Evolutionary conservation across 2,797 vertebrate species (phyloP).

Genomic region (Channa striata): DNA sequence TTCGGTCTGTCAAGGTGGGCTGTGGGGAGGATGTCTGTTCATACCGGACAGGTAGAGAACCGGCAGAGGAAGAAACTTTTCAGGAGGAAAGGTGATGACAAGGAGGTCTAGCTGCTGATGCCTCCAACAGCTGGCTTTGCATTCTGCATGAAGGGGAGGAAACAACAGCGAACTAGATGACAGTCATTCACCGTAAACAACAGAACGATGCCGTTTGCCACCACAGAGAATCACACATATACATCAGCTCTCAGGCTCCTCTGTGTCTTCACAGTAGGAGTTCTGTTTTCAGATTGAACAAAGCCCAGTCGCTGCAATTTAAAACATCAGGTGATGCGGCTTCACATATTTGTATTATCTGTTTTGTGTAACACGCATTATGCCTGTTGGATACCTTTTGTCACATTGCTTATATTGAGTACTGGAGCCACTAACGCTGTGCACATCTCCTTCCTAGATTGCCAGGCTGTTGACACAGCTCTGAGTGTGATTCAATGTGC

Average conservation of each 20-base stretch:
- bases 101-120: conserved; percentile 39
- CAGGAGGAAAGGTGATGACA: conserved; percentile 47
- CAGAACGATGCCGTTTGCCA: conserved; percentile 47
- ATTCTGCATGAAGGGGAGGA: conserved; percentile 64
- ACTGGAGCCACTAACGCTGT: conserved; percentile 9
- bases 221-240: conserved; percentile 36
- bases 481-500: conserved; percentile 34
- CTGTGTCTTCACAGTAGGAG: conserved; percentile 29
- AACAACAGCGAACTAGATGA: conserved; percentile 56
- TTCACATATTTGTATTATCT: conserved; percentile 12
- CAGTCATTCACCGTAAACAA: conserved; percentile 68
- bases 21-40: conserved; percentile 41
- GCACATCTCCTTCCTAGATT: conserved; percentile 31
- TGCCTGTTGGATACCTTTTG: conserved; percentile 18
- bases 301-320: conserved; percentile 32
- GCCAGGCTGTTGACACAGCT: conserved; percentile 55
- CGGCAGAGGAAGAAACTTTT: conserved; percentile 26
- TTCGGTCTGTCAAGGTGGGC: conserved; percentile 58
- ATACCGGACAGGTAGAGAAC: conserved; percentile 36
- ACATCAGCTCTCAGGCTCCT: conserved; percentile 45
- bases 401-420: conserved; percentile 23
- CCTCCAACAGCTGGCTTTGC: conserved; percentile 66
- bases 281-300: conserved; percentile 45
- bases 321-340: conserved; percentile 1
- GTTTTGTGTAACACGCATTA: too few species aligned